Evolutionary conservation across 2,113 vertebrate genomes (phyloP), one percentile per base, ranked within the genome.

Genomic region (Channa maculata): DNA sequence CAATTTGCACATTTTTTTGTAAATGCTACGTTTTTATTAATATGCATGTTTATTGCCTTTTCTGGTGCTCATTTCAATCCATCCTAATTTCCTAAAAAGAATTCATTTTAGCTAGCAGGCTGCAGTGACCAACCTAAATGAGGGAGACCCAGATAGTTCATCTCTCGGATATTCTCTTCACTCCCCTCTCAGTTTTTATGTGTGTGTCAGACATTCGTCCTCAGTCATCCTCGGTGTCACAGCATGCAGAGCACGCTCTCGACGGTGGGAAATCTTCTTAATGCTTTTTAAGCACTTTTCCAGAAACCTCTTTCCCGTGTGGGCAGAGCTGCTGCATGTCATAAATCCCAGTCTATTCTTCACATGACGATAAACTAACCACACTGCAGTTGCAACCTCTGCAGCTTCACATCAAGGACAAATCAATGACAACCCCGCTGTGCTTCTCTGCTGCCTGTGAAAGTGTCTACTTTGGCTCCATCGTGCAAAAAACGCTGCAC

Each of bases 401-500:
- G 63, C 84, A 74, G 81, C 79, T 44, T 13, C 77, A 53, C 55
- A 66, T 69, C 83, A 85, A 89, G 86, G 87, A 33, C 87, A 64
- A 80, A 58, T 57, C 89, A 89, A 88, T 88, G 89, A 78, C 84
- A 70, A 48, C 65, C 69, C 1, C 24, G 24, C 24, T 24, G 24
- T 24, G 0, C 36, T 37, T 39, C 60, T 71, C 60, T 65, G 67
- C 68, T 55, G 71, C 58, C 37, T 49, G 51, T 36, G 61, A 49
- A 11, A 66, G 68, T 13, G 71, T 74, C 53, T 75, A 57, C 34
- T 83, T n/a, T 0, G 14, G 54, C 67, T 80, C 24, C 53, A 24
- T 6, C 0, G 1, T 44, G 71, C 46, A 41, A 37, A 37, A 75
- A 60, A 13, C 11, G 6, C 54, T 51, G 55, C 62, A 62, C 9